Evolutionary conservation across 92 coral and sea anemone genomes (phyloP), one percentile per base, ranked within the genome.

Genomic region (Palythoa caribaeorum): DNA sequence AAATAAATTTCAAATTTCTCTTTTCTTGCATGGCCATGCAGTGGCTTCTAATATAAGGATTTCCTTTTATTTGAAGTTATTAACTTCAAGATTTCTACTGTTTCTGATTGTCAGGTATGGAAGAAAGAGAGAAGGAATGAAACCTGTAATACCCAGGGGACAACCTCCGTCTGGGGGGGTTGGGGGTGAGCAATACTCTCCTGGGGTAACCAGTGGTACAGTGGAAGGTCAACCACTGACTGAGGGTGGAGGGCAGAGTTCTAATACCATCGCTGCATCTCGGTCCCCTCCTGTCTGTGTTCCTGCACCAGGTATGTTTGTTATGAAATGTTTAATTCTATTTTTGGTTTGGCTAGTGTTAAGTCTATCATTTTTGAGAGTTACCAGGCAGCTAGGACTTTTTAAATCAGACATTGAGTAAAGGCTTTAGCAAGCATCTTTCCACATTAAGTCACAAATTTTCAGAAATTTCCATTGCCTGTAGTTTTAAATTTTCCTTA

Each of bases 121-220:
- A 47, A 92, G 92, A 65, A 92, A 94, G 71, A 85, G 92, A 62
- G 57, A 89, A 3, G 77, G 37, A 5, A 85, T 90, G 12, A 91
- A 92, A 38, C 79, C 87, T 16, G 84, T 91, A 51, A 83, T 94
- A 35, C 89, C 94, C 38, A 90, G 96, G 59, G 98, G 98, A 79
- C 87, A 71, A 40, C 78, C 86, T 3, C 47, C 91, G 6, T 2
- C 48, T 12, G 47, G 75, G 6, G 84, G 89, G 35, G 85, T 73
- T 3, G 88, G 84, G 3, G 90, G 92, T 13, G 96, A 93, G 60
- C 96, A 93, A 79, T 92, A 77, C 66, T 88, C 88, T 0, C 93
- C 79, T 40, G 89, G 83, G 55, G 88, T 85, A 20, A 68, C 93
- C 36, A 85, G 84, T 87, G 97, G 94, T 38, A 88, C 91, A 85